These are phyloP conservation scores for Elgaria multicarinata DNA, from an alignment of 2,113 vertebrate species.

Conservation along the genomic window DNA sequence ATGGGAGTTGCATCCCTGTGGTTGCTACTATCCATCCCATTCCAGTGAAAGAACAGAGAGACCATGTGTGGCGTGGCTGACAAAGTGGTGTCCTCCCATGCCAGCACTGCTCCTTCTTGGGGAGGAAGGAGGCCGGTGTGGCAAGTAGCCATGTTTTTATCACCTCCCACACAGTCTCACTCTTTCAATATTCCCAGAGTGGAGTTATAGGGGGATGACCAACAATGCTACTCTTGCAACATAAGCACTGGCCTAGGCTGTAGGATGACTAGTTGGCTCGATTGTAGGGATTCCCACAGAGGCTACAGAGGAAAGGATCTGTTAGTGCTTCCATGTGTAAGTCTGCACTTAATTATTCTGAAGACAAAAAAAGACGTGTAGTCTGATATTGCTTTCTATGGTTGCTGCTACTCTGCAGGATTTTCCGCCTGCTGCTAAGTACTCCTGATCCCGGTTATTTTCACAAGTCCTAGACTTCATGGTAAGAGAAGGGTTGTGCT, in stretches of 20 bases:
- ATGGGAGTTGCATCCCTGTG: background rate
- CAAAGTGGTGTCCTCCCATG: background rate
- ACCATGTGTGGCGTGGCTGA: background rate
- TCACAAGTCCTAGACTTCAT: background rate
- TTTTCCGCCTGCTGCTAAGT: background rate
- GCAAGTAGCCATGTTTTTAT: background rate
- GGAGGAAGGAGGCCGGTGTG: background rate
- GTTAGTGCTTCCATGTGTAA: background rate
- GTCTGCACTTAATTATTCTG: slow-evolving; percentile 15
- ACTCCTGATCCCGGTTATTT: background rate
- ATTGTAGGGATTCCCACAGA: slow-evolving; percentile 23
- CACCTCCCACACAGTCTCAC: background rate
- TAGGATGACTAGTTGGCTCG: slow-evolving; percentile 34
- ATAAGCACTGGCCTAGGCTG: background rate
- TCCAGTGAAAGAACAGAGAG: background rate
- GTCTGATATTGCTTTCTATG: background rate
- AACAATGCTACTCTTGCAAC: background rate
- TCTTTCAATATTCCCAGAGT: background rate
- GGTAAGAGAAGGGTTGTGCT: background rate
- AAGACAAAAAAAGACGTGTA: background rate
- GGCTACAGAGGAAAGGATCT: slow-evolving; percentile 9
- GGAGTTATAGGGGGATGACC: background rate
- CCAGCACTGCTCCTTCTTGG: background rate
- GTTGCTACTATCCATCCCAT: background rate
- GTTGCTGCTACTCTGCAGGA: background rate